Percentiles rank a stretch among this genome's conserved stretches.
Conservation (phyloP, 2,113 vertebrate species). For the Ellobius talpinus region DNA sequence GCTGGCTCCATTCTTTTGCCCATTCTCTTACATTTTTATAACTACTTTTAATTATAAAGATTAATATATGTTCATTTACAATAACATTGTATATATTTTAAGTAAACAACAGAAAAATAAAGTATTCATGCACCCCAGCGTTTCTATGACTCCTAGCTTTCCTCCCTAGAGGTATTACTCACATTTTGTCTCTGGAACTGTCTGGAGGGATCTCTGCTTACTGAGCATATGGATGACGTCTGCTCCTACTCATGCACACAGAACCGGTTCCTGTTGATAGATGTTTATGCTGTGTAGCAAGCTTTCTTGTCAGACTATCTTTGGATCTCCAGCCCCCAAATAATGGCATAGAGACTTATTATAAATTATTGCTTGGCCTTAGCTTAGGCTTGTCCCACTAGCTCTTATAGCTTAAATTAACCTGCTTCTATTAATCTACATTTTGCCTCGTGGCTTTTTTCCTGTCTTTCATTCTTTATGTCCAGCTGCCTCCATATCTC, state of each 20-base stretch:
- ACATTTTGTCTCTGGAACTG: neutral
- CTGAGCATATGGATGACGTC: rapidly evolving
- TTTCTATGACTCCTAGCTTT: neutral
- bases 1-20: neutral
- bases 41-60: neutral
- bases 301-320: too few relatives aligned
- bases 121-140: neutral
- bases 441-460: too few relatives aligned
- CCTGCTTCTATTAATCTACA: too few relatives aligned
- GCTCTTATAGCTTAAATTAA: too few relatives aligned
- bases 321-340: too few relatives aligned
- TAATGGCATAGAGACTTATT: too few relatives aligned
- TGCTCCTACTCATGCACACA: neutral
- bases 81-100: neutral
- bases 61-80: neutral
- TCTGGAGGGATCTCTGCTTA: neutral
- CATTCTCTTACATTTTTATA: neutral
- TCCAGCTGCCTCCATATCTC: too few relatives aligned
- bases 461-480: too few relatives aligned
- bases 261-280: neutral
- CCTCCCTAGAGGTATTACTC: neutral
- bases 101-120: neutral
- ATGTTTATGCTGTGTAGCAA: neutral
- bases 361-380: too few relatives aligned
- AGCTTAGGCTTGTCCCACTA: too few relatives aligned